These are phyloP conservation scores for Echinarachnius parma DNA, from an alignment of 53 echinoderm and acorn worm genomes.

Conservation along the genomic window DNA sequence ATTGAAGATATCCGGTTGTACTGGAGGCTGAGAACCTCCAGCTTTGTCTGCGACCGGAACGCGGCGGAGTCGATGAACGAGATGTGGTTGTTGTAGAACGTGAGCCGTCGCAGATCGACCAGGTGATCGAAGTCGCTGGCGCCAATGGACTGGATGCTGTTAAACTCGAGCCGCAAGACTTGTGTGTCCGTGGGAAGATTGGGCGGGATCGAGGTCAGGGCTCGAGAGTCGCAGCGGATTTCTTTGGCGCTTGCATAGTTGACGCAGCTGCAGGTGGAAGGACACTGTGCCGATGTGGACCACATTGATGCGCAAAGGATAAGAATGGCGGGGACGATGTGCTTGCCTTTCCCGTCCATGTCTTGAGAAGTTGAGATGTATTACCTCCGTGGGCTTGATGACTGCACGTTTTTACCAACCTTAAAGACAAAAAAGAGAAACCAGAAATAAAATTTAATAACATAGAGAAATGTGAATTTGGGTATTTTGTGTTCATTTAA, in stretches of 20 bases:
- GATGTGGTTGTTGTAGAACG: conserved; percentile 25
- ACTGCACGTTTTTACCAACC: too few species aligned
- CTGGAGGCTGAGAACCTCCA: conserved; percentile 5
- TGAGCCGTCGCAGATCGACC: not conserved
- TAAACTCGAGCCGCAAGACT: conserved; percentile 13
- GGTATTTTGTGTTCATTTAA: too few species aligned
- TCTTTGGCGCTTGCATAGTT: conserved; percentile 2
- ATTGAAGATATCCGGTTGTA: conserved; percentile 1
- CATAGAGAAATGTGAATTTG: too few species aligned
- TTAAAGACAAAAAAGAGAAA: too few species aligned
- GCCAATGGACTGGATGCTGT: not conserved
- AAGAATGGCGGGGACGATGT: too few species aligned
- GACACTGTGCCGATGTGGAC: conserved; percentile 13
- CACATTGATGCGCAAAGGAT: too few species aligned
- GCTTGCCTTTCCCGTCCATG: too few species aligned
- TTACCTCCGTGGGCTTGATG: too few species aligned
- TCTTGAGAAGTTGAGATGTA: too few species aligned
- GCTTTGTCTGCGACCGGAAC: not conserved
- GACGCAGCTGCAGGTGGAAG: not conserved
- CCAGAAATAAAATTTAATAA: too few species aligned
- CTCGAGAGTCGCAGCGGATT: not conserved
- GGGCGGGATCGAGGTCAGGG: conserved; percentile 2
- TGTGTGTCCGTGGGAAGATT: conserved; percentile 20
- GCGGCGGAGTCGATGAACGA: conserved; percentile 13
- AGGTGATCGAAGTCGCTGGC: not conserved